These are phyloP conservation scores for Schizopygopsis pylzovi DNA, from an alignment of 2,797 vertebrate genomes.

Conservation along the genomic window DNA sequence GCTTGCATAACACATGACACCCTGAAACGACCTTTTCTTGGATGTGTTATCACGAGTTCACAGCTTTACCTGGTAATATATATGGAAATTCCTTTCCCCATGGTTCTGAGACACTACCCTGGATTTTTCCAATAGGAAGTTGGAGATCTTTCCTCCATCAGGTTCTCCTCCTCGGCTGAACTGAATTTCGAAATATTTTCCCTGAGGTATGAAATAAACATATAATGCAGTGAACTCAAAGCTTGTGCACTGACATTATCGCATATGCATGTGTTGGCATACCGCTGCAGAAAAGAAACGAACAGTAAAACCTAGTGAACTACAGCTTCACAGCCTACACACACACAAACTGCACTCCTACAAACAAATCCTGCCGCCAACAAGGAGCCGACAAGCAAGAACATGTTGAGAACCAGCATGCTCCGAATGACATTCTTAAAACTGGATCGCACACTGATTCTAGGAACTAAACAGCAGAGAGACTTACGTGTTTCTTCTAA, in stretches of 20 bases:
- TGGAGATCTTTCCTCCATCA: slow-evolving; percentile 86
- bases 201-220: slow-evolving; percentile 66
- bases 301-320: background rate
- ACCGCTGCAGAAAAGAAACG: background rate
- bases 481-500: background rate
- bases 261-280: background rate
- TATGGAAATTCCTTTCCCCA: slow-evolving; percentile 84
- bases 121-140: slow-evolving; percentile 85
- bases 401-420: slow-evolving; percentile 39
- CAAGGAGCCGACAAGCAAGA: slow-evolving; percentile 32
- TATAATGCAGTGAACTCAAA: background rate
- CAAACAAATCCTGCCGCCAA: background rate
- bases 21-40: background rate
- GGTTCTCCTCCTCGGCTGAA: slow-evolving; percentile 85
- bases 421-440: slow-evolving; percentile 27
- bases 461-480: background rate
- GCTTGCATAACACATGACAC: background rate
- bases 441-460: background rate
- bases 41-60: background rate
- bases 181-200: slow-evolving; percentile 90
- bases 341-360: slow-evolving; percentile 9
- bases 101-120: slow-evolving; percentile 83
- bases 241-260: background rate
- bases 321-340: slow-evolving; percentile 4
- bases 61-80: slow-evolving; percentile 82